phyloP scores from a whole-genome alignment of 1,140 invertebrate species.

The Drosophila dunni region DNA sequence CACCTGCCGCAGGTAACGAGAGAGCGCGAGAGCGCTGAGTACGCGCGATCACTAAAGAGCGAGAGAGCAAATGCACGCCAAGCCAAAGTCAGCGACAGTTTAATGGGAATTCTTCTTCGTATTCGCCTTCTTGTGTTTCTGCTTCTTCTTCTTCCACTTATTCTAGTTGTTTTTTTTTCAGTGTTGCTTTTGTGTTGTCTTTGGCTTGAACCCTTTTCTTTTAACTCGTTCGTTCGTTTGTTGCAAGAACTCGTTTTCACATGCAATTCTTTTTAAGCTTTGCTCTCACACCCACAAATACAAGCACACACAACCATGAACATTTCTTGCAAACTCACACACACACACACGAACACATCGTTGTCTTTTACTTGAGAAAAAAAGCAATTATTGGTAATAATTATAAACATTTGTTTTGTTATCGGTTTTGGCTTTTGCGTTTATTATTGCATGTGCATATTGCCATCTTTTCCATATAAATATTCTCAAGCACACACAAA shows the following conservation, averaged over 20 bases:
- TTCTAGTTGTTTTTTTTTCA: conserved; percentile 30
- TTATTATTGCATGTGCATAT: conserved; percentile 32
- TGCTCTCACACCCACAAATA: conserved; percentile 30
- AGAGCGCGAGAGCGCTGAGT: conserved; percentile 21
- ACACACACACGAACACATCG: conserved; percentile 15
- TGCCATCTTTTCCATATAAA: conserved; percentile 18
- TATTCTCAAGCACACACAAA: not conserved
- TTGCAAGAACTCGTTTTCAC: conserved; percentile 72
- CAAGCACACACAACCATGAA: conserved; percentile 5
- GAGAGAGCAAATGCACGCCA: conserved; percentile 18
- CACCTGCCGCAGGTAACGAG: conserved; percentile 72
- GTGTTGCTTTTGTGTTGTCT: conserved; percentile 19
- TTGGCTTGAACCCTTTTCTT: conserved; percentile 65
- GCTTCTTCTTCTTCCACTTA: conserved; percentile 28
- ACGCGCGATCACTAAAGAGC: conserved; percentile 7
- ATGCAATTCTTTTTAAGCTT: conserved; percentile 66
- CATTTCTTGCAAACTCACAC: conserved; percentile 22
- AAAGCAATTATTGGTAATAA: conserved; percentile 17
- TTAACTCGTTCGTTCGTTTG: conserved; percentile 32
- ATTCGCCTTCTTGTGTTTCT: conserved; percentile 25
- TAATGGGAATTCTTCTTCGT: conserved; percentile 51
- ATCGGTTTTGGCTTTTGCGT: conserved; percentile 14
- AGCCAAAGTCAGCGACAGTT: conserved; percentile 37
- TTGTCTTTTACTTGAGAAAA: conserved; percentile 27
- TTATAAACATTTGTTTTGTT: conserved; percentile 31